A percentile compares a stretch with the other conserved stretches of the same genome.
Conservation (phyloP, 2,113 vertebrate species). For the Corydoras maculifer region DNA sequence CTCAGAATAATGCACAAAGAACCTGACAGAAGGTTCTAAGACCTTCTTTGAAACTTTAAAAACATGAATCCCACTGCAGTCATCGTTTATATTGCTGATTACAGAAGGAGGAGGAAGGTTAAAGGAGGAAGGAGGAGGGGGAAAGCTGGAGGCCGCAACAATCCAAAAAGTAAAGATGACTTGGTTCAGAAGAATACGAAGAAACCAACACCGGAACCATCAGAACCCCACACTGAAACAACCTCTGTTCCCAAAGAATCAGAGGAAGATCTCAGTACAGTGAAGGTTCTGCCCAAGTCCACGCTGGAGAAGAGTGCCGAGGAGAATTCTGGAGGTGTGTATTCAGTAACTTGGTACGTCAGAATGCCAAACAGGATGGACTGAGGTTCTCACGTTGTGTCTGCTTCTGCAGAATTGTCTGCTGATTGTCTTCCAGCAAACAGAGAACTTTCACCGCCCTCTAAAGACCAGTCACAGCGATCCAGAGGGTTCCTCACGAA, state of each 20-base stretch:
- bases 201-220: slow-evolving; percentile 45
- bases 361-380: too few relatives aligned
- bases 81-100: slow-evolving; percentile 8
- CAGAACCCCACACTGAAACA: slow-evolving; percentile 13
- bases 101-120: slow-evolving; percentile 67
- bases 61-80: too few relatives aligned
- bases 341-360: too few relatives aligned
- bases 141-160: slow-evolving; percentile 52
- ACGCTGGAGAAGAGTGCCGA: too few relatives aligned
- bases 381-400: not conserved
- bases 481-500: slow-evolving; percentile 24
- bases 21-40: too few relatives aligned
- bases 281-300: too few relatives aligned
- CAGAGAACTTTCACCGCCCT: slow-evolving; percentile 1
- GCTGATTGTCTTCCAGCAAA: slow-evolving; percentile 48
- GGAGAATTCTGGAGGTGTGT: too few relatives aligned
- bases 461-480: slow-evolving; percentile 43
- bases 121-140: slow-evolving; percentile 61
- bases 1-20: too few relatives aligned
- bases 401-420: slow-evolving; percentile 2
- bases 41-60: too few relatives aligned
- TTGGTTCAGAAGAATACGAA: slow-evolving; percentile 43
- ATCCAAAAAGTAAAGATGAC: slow-evolving; percentile 47
- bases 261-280: too few relatives aligned
- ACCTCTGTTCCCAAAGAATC: too few relatives aligned